These are phyloP conservation scores for Biston betularia DNA, from an alignment of 2,888 invertebrate genomes.

Conservation along the genomic window DNA sequence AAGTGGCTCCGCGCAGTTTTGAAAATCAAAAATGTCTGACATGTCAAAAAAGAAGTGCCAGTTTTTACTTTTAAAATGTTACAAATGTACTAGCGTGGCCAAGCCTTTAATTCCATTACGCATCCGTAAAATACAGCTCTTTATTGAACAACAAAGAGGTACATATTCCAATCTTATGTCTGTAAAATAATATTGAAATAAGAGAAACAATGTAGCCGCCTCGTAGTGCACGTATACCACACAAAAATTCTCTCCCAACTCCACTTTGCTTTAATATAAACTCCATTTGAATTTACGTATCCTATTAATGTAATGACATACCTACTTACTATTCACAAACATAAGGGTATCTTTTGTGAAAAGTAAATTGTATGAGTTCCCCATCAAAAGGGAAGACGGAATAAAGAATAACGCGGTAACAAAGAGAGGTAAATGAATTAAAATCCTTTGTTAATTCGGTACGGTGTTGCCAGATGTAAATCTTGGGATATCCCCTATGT, in stretches of 20 bases:
- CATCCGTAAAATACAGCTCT: too few species aligned
- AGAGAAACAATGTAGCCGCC: not conserved
- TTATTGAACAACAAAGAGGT: too few species aligned
- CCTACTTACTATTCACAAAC: constrained; percentile 59
- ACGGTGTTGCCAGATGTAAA: constrained; percentile 51
- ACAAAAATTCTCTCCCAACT: constrained; percentile 3
- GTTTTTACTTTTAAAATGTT: too few species aligned
- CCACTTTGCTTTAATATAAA: constrained; percentile 20
- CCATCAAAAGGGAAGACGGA: constrained; percentile 66
- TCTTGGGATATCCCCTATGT: constrained; percentile 15
- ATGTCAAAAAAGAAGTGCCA: too few species aligned
- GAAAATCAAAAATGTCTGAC: too few species aligned
- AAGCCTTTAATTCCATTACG: too few species aligned
- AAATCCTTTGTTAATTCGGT: constrained; percentile 73
- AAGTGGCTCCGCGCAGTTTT: too few species aligned
- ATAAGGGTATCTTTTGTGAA: constrained; percentile 67
- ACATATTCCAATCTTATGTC: too few species aligned
- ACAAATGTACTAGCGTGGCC: too few species aligned
- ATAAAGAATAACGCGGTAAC: constrained; percentile 73
- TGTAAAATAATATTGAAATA: constrained; percentile 37
- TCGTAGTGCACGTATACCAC: constrained; percentile 6
- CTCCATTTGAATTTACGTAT: constrained; percentile 41
- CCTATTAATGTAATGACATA: constrained; percentile 47
- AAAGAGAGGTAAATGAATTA: constrained; percentile 79
- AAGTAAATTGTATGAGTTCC: constrained; percentile 67